Conservation (phyloP, 2,113 vertebrate species). For the Muscicapa adusta region DNA sequence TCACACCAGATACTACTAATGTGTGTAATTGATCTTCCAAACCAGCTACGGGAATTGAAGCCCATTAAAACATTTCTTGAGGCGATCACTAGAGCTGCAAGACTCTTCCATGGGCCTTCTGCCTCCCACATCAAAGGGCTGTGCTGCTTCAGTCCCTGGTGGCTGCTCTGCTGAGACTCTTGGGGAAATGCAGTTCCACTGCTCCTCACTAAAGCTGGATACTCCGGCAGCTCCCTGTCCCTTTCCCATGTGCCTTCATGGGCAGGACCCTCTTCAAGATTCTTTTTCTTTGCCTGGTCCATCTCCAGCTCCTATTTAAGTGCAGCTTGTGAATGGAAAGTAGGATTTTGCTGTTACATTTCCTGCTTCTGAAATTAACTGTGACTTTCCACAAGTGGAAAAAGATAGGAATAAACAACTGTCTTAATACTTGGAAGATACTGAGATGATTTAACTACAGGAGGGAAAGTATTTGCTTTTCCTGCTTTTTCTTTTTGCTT, state of each 20-base stretch:
- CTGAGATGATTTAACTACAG: neutral
- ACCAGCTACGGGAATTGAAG: neutral
- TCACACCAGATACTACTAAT: neutral
- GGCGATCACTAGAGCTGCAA: neutral
- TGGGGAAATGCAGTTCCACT: fast-evolving
- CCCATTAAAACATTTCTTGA: neutral
- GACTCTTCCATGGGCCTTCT: neutral
- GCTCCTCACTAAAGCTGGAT: neutral
- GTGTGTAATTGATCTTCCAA: neutral
- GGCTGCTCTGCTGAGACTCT: neutral
- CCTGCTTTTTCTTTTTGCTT: neutral
- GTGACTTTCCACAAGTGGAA: neutral
- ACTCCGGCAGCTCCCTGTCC: fast-evolving
- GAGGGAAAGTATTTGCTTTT: neutral
- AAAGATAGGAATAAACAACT: neutral
- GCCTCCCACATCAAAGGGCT: neutral
- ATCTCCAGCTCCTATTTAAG: neutral
- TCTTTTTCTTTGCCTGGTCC: neutral
- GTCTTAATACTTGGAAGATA: neutral
- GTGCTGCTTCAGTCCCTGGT: neutral
- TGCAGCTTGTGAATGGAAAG: neutral
- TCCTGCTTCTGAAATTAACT: neutral
- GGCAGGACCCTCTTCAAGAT: neutral
- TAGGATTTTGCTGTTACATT: neutral
- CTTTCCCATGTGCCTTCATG: neutral